These are phyloP conservation scores for Seladonia tumulorum DNA, from an alignment of 2,888 invertebrate genomes.

Conservation along the genomic window DNA sequence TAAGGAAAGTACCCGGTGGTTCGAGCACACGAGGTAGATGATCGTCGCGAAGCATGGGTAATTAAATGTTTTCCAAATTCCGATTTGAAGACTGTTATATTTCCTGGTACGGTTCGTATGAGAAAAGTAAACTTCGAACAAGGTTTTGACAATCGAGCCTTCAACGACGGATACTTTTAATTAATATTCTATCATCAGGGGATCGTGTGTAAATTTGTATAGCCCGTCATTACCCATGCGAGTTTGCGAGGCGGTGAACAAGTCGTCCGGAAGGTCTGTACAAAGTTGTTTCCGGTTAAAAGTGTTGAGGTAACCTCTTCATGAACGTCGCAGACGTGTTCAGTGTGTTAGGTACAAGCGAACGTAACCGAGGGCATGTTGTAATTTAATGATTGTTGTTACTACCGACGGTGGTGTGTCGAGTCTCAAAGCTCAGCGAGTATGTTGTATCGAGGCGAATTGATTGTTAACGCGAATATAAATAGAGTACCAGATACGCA, in stretches of 20 bases:
- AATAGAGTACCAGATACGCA: constrained; percentile 39
- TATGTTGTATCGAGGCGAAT: constrained; percentile 28
- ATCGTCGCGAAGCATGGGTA: neutral
- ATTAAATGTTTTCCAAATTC: neutral
- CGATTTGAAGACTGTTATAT: neutral
- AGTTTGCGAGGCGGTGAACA: neutral
- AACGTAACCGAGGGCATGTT: constrained; percentile 25
- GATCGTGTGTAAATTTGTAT: neutral
- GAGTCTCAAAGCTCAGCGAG: neutral
- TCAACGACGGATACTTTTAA: neutral
- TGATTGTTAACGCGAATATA: constrained; percentile 55
- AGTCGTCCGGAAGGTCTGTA: neutral
- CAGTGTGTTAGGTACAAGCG: constrained; percentile 13
- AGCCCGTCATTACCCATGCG: neutral
- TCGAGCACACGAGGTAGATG: neutral
- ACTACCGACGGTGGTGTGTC: constrained; percentile 26
- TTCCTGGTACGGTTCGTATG: neutral
- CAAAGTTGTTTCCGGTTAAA: constrained; percentile 12
- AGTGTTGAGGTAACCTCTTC: neutral
- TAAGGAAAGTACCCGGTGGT: neutral
- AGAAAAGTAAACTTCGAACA: neutral
- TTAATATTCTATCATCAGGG: neutral
- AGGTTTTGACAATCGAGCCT: neutral
- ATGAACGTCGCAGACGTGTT: constrained; percentile 35
- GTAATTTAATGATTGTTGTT: constrained; percentile 48